Evolutionary conservation across 1,140 invertebrate species (phyloP).

Genomic region (Caenorhabditis inopinata): DNA sequence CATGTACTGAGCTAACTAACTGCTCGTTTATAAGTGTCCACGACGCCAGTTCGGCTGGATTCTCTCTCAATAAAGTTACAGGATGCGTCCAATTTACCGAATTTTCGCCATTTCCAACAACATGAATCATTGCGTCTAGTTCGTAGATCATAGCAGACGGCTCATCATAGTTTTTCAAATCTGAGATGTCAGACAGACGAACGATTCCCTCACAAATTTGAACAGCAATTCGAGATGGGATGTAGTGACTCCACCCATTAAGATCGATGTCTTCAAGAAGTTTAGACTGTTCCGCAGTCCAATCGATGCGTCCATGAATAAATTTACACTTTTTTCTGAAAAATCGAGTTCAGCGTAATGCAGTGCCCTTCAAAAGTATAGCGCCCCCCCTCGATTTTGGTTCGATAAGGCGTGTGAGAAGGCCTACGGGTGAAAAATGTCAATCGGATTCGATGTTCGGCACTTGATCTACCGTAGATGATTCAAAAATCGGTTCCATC

Average conservation of each 20-base stretch:
- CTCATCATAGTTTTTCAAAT: background rate
- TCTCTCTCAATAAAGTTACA: background rate
- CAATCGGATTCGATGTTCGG: too few species aligned
- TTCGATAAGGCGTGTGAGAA: too few species aligned
- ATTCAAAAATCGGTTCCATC: too few species aligned
- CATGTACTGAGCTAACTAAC: background rate
- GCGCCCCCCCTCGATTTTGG: too few species aligned
- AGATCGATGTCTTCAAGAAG: background rate
- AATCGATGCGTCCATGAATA: background rate
- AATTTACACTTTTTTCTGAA: background rate
- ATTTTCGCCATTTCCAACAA: background rate
- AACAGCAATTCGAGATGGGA: background rate
- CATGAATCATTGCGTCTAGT: background rate
- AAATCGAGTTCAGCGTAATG: too few species aligned
- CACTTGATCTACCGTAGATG: too few species aligned
- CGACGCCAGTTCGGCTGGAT: background rate
- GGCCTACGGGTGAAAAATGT: too few species aligned
- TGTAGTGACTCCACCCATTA: background rate
- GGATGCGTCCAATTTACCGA: background rate
- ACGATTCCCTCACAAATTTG: constrained; percentile 1
- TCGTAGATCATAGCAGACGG: background rate
- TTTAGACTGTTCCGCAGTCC: background rate
- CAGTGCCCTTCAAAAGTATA: too few species aligned
- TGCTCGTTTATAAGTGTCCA: constrained; percentile 4
- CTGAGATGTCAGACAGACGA: background rate